Conservation (phyloP, 2,113 vertebrate species). For the Cynocephalus volans region DNA sequence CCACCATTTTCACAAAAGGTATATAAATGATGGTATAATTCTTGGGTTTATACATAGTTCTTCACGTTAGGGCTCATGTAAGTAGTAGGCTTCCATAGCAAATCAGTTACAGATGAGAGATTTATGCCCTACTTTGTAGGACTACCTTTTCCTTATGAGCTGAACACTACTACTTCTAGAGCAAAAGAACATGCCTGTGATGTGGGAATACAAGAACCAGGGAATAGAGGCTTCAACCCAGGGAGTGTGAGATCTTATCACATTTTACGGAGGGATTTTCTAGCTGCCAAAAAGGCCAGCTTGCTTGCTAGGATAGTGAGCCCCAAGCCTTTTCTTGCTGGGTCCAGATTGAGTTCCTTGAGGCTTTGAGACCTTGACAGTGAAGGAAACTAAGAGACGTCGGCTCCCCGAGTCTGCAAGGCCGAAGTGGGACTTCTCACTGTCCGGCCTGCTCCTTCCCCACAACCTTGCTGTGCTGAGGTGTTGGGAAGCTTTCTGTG, state of each 20-base stretch:
- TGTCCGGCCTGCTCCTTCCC: background rate
- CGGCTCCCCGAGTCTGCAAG: background rate
- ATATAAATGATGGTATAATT: background rate
- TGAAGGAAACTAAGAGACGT: background rate
- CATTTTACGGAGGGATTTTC: background rate
- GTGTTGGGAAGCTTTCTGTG: background rate
- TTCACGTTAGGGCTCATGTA: background rate
- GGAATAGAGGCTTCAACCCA: background rate
- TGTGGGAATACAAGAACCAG: background rate
- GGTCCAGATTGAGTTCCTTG: background rate
- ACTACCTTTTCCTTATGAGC: background rate
- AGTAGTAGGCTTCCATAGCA: background rate
- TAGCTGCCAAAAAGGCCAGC: background rate
- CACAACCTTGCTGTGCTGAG: background rate
- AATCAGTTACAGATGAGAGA: background rate
- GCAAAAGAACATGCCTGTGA: background rate
- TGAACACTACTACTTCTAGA: background rate
- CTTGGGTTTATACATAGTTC: background rate
- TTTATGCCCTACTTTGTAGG: background rate
- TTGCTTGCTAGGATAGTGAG: background rate
- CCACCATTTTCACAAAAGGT: background rate
- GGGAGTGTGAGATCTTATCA: background rate
- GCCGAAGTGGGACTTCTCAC: background rate
- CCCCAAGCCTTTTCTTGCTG: background rate
- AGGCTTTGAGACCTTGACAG: background rate